phyloP scores from a whole-genome alignment of 2,888 invertebrate species.

The Dasypolia templi region DNA sequence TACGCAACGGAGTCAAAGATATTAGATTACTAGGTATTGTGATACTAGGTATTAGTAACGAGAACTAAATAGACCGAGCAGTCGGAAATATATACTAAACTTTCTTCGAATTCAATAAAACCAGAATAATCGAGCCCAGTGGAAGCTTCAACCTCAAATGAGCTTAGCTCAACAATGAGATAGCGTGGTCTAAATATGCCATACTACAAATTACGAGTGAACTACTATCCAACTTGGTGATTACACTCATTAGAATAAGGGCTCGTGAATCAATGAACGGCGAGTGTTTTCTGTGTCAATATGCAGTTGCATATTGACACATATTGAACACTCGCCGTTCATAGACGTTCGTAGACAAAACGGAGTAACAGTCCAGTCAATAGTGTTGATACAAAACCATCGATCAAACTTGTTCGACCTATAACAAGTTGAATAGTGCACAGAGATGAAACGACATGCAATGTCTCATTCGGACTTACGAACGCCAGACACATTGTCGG shows the following conservation, averaged over 20 bases:
- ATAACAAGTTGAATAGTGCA: constrained; percentile 35
- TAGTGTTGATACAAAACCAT: constrained; percentile 35
- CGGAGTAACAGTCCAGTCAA: constrained; percentile 40
- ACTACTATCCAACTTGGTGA: constrained; percentile 27
- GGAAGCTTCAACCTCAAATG: constrained; percentile 24
- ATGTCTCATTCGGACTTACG: constrained; percentile 24
- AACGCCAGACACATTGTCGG: constrained; percentile 20
- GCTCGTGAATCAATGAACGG: constrained; percentile 27
- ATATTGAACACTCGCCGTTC: no score
- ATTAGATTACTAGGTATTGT: constrained; percentile 54
- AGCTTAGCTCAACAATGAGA: constrained; percentile 35
- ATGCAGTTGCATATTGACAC: constrained; percentile 46
- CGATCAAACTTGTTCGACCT: constrained; percentile 57
- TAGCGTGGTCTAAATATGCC: constrained; percentile 42
- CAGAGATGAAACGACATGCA: constrained; percentile 31
- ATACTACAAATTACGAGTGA: constrained; percentile 34
- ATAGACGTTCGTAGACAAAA: constrained; percentile 48
- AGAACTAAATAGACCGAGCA: constrained; percentile 31
- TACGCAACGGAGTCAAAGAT: constrained; percentile 54
- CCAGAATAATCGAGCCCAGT: neutral
- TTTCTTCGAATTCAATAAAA: constrained; percentile 33
- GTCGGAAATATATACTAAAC: constrained; percentile 2
- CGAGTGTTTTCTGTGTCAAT: constrained; percentile 36
- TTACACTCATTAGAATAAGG: constrained; percentile 47
- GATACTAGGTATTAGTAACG: constrained; percentile 38